phyloP scores from a whole-genome alignment of 2,888 invertebrate genomes.

The Hypercompe scribonia region DNA sequence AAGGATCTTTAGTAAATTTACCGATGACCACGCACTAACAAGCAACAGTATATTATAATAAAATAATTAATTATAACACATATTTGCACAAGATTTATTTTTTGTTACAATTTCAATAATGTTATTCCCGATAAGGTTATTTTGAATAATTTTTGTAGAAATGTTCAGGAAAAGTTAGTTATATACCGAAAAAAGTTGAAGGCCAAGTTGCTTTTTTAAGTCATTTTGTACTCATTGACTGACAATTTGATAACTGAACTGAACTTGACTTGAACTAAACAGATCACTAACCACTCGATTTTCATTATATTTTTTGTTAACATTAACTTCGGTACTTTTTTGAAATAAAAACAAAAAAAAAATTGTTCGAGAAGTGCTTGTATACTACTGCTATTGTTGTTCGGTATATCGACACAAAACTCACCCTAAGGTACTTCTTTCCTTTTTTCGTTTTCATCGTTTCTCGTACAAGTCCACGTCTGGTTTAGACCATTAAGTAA shows the following conservation, averaged over 20 bases:
- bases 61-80: too few relatives aligned
- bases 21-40: background rate
- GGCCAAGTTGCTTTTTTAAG: too few relatives aligned
- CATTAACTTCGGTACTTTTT: conserved; percentile 27
- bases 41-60: background rate
- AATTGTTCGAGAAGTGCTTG: conserved; percentile 22
- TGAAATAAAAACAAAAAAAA: conserved; percentile 29
- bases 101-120: background rate
- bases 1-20: background rate
- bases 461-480: conserved; percentile 55
- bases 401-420: conserved; percentile 59
- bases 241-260: too few relatives aligned
- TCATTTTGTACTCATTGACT: too few relatives aligned
- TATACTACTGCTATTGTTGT: conserved; percentile 46
- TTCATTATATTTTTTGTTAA: conserved; percentile 25
- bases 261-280: background rate
- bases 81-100: too few relatives aligned
- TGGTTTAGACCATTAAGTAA: conserved; percentile 69
- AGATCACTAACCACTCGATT: conserved; percentile 17
- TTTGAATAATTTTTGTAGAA: too few relatives aligned
- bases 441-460: conserved; percentile 50
- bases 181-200: too few relatives aligned
- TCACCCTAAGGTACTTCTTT: conserved; percentile 49
- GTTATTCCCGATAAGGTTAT: too few relatives aligned
- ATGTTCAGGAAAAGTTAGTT: too few relatives aligned